Base-by-base conservation (phyloP, 2,797 vertebrate species). In the Bovichtus variegatus region DNA sequence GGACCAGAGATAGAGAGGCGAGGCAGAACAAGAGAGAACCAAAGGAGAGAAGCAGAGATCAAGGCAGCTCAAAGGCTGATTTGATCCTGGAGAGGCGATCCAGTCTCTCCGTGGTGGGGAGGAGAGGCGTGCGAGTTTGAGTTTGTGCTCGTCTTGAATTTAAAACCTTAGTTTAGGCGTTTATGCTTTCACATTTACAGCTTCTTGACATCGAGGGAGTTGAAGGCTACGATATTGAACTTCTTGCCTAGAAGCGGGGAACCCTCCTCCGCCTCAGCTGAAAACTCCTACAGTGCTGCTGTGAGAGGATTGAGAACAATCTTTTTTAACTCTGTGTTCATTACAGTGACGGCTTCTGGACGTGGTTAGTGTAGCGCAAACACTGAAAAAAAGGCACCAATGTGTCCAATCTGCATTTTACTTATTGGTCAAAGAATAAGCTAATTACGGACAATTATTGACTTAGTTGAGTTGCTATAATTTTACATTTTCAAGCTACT, bases 61-160 rank as follows among this genome's bases (percentile, higher is more conserved):
- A 89, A 86, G 76, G 78, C 34, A 27, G 78, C 75, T 87, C 69
- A 85, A 69, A 82, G 76, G 77, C 58, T 59, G 86, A 88, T 87
- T 87, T 88, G 71, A 90, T 85, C 73, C 75, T 74, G 41, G 62
- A 74, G 80, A 76, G 58, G 59, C 0, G 2, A 75, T 46, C 57
- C 67, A 10, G 18, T 50, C 54, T 62, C 58, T 73, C 65, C 27
- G 71, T n/a, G 65, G 34, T 44, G 59, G 9, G 10, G 40, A 27
- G 18, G 46, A 8, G 15, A 19, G 7, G 9, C 13, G 21, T 9
- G 43, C n/a, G 47, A 69, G 43, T 61, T 61, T 27, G 61, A 60
- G 21, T 34, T 27, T 16, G 23, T 10, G 51, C 74, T 49, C 0
- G 5, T 43, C 36, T n/a, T 46, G 75, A 72, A 63, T 79, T 61